Base-by-base conservation (phyloP, 92 coral and sea anemone species). In the Epizoanthus scotinus region DNA sequence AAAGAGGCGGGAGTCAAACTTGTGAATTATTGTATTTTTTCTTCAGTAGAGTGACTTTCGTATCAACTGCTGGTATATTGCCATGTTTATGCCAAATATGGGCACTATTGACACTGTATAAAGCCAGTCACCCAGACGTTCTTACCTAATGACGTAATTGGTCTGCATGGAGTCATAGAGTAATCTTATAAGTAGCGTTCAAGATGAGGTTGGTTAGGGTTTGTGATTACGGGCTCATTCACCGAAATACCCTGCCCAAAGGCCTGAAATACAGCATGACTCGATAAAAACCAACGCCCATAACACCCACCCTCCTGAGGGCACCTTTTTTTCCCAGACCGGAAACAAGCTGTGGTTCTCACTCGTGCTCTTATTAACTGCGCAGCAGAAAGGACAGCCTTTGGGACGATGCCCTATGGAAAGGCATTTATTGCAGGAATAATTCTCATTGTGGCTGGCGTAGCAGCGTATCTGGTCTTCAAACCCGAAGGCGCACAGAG, bases 71-170 rank as follows among this genome's bases (percentile, higher is more conserved):
- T 75, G 67, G 56, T 58, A 60, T 59, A 67, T 59, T 75, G 63
- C 66, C 12, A 73, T 54, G 65, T 28, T 58, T 2, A 38, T 59
- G 25, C 97, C 93, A 78, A 87, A 86, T 89, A 92, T 72, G 97
- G 97, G 3, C 67, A 24, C 53, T 90, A 83, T 92, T 92, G 89
- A 84, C 86, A 70, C 58, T 73, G 56, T 27, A 55, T 38, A 24
- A 58, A 84, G 77, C 66, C 62, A 63, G 87, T 92, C 97, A 92
- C 84, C 50, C 15, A 60, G 47, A 84, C 89, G 90, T 90, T 90
- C 85, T 85, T 78, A 31, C 56, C 26, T 55, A 25, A 85, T 92
- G 91, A 92, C 89, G 97, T 92, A 92, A 92, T 86, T 28, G 69
- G 66, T 58, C 70, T 40, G 64, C 47, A 73, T 84, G 64, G 91